A percentile compares a stretch with the other conserved stretches of the same genome.
These are phyloP conservation scores for Eupsilia transversa DNA, from an alignment of 2,888 invertebrate genomes.

Conservation along the genomic window DNA sequence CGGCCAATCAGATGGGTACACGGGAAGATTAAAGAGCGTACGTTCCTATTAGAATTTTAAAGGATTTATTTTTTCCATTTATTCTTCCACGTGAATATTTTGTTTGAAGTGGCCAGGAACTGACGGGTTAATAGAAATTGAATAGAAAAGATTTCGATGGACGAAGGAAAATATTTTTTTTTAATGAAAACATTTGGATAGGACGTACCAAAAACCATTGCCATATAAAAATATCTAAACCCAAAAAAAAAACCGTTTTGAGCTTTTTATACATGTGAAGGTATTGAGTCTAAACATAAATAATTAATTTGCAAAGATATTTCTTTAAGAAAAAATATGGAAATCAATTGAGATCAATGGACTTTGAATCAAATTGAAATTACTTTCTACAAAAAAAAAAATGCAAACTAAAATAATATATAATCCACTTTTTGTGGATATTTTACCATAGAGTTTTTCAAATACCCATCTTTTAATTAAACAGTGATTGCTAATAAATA, in stretches of 20 bases:
- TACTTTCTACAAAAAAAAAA: not conserved
- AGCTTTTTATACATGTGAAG: not conserved
- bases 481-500: not conserved
- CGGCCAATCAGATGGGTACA: slow-evolving; percentile 86
- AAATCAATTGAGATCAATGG: slow-evolving; percentile 5
- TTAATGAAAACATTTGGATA: not conserved
- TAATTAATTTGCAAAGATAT: not conserved
- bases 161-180: not conserved
- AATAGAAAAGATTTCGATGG: slow-evolving; percentile 19
- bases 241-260: not conserved
- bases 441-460: too few species aligned
- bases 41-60: slow-evolving; percentile 83
- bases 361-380: not conserved
- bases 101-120: slow-evolving; percentile 59
- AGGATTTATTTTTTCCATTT: slow-evolving; percentile 74
- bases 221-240: not conserved
- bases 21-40: slow-evolving; percentile 82
- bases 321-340: not conserved
- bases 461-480: not conserved
- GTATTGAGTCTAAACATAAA: not conserved
- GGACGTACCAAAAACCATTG: not conserved
- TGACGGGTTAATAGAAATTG: slow-evolving; percentile 30
- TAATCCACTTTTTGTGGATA: too few species aligned
- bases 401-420: not conserved
- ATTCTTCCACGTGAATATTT: slow-evolving; percentile 61